Conservation (phyloP, 64 coral and sea anemone species). For the Montipora sp. region DNA sequence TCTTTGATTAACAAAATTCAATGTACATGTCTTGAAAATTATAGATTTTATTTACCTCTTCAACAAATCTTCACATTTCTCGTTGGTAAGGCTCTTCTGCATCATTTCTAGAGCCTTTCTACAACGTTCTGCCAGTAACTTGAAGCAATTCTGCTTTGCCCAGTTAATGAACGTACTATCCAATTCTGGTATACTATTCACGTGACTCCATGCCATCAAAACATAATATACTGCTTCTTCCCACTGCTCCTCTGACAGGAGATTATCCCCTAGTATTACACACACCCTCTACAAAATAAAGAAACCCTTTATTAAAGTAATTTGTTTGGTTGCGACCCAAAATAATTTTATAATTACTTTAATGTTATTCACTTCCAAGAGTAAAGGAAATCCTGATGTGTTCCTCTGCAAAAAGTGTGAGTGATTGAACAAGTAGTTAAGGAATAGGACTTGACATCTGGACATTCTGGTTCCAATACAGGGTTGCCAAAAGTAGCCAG, state of each 20-base stretch:
- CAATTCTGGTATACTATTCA: background rate
- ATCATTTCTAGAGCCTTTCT: conserved; percentile 42
- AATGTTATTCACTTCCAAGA: too few relatives aligned
- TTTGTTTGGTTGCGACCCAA: too few relatives aligned
- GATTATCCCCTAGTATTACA: conserved; percentile 58
- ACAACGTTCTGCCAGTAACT: conserved; percentile 69
- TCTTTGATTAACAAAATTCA: too few relatives aligned
- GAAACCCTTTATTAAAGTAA: too few relatives aligned
- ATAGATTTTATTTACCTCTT: conserved; percentile 25
- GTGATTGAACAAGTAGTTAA: too few relatives aligned
- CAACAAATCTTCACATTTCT: conserved; percentile 48
- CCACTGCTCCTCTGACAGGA: conserved; percentile 49
- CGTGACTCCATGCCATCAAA: conserved; percentile 70
- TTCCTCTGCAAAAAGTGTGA: too few relatives aligned
- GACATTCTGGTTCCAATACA: too few relatives aligned
- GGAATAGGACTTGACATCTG: too few relatives aligned
- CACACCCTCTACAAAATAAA: conserved; percentile 70
- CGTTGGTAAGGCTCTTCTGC: conserved; percentile 45
- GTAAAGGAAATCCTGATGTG: too few relatives aligned
- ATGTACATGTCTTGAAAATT: background rate
- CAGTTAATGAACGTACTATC: conserved; percentile 4
- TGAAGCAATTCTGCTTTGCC: conserved; percentile 77
- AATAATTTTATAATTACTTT: too few relatives aligned
- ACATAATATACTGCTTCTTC: conserved; percentile 66
- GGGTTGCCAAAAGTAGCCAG: too few relatives aligned